Evolutionary conservation across 1,140 invertebrate genomes (phyloP), one percentile per base, ranked within the genome.

Genomic region (Mya arenaria): DNA sequence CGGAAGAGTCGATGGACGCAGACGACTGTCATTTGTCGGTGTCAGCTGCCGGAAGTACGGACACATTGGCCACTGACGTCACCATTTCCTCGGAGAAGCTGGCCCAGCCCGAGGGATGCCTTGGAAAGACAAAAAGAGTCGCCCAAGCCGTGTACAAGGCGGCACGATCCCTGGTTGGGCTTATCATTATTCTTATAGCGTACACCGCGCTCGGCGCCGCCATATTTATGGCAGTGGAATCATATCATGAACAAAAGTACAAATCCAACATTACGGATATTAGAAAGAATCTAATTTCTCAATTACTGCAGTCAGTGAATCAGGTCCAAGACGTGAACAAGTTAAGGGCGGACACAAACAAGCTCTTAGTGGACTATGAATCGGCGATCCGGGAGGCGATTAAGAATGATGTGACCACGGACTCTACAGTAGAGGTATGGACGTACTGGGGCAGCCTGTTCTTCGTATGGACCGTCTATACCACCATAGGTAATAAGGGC

Each of bases 391-490:
- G 44, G n/a, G 48, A 55, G 5, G 63, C 62, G 6, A 56, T 66
- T 2, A 68, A 68, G 1, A 52, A 78, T 17, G 44, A 56, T n/a
- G 74, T 68, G 19, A 65, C 30, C 13, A 34, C 39, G 1, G 39
- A 66, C 8, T 78, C 74, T 25, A 68, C 44, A 17, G 63, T 25
- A 28, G 37, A 62, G 17, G 95, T 96, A 10, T 86, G 85, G 85
- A 84, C 55, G 17, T 77, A 79, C 65, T 82, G 71, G 58, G 69
- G 66, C 32, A 68, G 71, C 37, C n/a, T 84, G 23, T 72, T 86
- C 44, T 86, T 84, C 66, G 80, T 79, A 15, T 60, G 65, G 4
- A 86, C 85, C n/a, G 73, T 84, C 15, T 86, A 84, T 44, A 86
- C 85, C 8, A 86, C 82, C 23, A 86, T 86, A 48, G 85, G 85